These are phyloP conservation scores for Callospermophilus lateralis DNA, from an alignment of 2,113 vertebrate genomes.

Conservation along the genomic window DNA sequence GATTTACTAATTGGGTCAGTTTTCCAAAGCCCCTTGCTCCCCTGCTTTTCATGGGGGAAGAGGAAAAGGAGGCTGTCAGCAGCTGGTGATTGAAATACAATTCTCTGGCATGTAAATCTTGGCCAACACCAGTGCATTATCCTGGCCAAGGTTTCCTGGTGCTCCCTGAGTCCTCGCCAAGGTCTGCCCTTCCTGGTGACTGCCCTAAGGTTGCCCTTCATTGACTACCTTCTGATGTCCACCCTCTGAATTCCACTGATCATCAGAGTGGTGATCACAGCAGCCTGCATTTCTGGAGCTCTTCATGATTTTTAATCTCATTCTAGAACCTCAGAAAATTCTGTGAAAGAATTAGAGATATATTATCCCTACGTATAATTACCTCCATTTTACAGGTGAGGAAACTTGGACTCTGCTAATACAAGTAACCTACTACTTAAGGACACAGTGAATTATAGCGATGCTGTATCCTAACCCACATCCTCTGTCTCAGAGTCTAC, in stretches of 20 bases:
- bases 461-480: neutral
- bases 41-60: neutral
- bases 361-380: neutral
- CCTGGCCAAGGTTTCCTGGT: neutral
- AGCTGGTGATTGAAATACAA: constrained; percentile 13
- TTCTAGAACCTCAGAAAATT: neutral
- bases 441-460: neutral
- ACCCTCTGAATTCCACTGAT: neutral
- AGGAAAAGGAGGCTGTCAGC: constrained; percentile 15
- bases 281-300: neutral
- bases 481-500: neutral
- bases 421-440: neutral
- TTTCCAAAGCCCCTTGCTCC: constrained; percentile 27
- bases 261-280: neutral
- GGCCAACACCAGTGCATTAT: neutral
- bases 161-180: neutral
- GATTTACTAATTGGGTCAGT: constrained; percentile 42
- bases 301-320: neutral
- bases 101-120: neutral
- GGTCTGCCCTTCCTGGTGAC: neutral
- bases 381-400: neutral
- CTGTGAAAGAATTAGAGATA: neutral
- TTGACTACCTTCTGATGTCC: neutral
- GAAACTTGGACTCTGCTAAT: neutral
- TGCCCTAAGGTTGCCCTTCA: neutral